Evolutionary conservation across 2,888 invertebrate genomes (phyloP).

Genomic region (Ametastegia equiseti): DNA sequence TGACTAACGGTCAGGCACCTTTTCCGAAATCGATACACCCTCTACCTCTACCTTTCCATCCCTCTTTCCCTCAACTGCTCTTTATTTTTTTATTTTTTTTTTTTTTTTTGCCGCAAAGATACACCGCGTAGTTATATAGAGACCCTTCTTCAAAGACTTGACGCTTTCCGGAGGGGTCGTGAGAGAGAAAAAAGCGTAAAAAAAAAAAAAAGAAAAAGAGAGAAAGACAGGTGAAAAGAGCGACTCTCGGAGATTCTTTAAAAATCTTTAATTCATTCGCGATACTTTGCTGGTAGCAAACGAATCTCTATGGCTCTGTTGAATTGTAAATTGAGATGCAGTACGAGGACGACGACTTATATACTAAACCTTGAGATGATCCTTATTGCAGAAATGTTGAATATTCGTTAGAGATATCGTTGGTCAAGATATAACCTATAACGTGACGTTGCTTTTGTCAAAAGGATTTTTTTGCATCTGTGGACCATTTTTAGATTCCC

Average conservation of each 20-base stretch:
- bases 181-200: neutral
- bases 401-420: constrained; percentile 35
- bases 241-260: constrained; percentile 28
- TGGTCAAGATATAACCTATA: neutral
- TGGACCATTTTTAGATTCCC: no score
- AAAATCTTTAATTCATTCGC: constrained; percentile 46
- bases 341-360: neutral
- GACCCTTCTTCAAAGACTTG: constrained; percentile 13
- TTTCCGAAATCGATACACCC: constrained; percentile 22
- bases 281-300: constrained; percentile 25
- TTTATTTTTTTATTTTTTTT: no score
- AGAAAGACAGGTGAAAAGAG: neutral
- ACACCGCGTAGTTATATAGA: constrained; percentile 10
- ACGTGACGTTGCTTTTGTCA: neutral
- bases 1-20: constrained; percentile 16
- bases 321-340: constrained; percentile 32
- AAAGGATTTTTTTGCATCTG: neutral
- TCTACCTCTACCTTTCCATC: neutral
- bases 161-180: neutral
- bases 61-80: neutral
- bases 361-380: neutral
- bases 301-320: constrained; percentile 3
- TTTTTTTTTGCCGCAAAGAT: constrained; percentile 18
- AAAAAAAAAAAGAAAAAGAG: neutral
- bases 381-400: neutral